These are phyloP conservation scores for Agapostemon virescens DNA, from an alignment of 2,888 invertebrate genomes.

Conservation along the genomic window DNA sequence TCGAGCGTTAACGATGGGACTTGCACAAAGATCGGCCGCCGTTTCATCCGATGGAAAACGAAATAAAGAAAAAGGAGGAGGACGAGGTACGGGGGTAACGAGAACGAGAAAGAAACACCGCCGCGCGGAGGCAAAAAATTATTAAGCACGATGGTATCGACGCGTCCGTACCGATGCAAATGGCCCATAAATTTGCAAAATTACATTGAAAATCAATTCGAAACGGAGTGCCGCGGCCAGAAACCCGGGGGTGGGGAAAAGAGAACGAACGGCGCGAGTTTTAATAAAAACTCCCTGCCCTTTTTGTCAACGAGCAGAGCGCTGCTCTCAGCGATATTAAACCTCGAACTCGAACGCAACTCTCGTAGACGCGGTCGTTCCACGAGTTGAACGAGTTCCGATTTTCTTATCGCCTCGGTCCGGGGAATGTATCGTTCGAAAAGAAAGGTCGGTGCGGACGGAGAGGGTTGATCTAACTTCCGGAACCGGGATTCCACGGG, in stretches of 20 bases:
- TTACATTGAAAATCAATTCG: slow-evolving; percentile 57
- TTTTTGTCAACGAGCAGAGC: slow-evolving; percentile 47
- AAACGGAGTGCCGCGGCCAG: background rate
- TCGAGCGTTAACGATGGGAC: background rate
- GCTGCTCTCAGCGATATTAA: slow-evolving; percentile 57
- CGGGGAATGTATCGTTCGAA: background rate
- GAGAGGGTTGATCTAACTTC: background rate
- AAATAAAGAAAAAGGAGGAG: background rate
- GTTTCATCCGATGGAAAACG: background rate
- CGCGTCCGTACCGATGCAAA: slow-evolving; percentile 38
- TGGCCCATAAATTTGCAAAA: slow-evolving; percentile 55
- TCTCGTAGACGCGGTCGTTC: slow-evolving; percentile 19
- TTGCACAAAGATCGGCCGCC: background rate
- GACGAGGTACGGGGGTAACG: background rate
- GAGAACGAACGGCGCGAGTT: slow-evolving; percentile 31
- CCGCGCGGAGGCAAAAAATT: slow-evolving; percentile 41
- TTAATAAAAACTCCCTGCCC: slow-evolving; percentile 52
- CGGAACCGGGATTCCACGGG: background rate
- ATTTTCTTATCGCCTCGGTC: slow-evolving; percentile 35
- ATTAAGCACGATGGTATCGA: slow-evolving; percentile 53
- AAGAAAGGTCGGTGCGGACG: background rate
- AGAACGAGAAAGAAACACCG: background rate
- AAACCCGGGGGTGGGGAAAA: background rate
- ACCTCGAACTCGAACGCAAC: slow-evolving; percentile 44
- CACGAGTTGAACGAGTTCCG: slow-evolving; percentile 36